Evolutionary conservation across 1,140 invertebrate species (phyloP).

Genomic region (Drosophila triauraria): DNA sequence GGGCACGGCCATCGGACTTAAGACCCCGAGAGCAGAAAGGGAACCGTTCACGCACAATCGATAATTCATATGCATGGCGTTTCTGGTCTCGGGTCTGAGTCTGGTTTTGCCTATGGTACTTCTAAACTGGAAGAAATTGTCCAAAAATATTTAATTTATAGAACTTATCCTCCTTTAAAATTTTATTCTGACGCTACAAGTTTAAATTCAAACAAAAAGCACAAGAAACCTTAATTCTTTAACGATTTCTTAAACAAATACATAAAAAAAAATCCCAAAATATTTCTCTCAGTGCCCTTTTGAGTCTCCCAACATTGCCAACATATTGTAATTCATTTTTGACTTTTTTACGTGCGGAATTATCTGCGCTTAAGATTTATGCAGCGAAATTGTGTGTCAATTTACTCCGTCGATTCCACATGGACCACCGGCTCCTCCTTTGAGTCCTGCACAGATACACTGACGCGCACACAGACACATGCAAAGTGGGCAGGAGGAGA

Average conservation of each 20-base stretch:
- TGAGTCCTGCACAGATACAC: conserved; percentile 1
- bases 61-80: conserved; percentile 75
- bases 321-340: conserved; percentile 66
- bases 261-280: not conserved
- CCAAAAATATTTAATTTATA: not conserved
- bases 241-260: no score
- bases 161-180: no score
- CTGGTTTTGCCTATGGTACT: conserved; percentile 14
- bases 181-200: not conserved
- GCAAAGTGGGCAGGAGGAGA: conserved; percentile 64
- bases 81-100: conserved; percentile 8
- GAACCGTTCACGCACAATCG: conserved; percentile 71
- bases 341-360: conserved; percentile 71
- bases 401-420: conserved; percentile 58
- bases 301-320: conserved; percentile 5
- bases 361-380: conserved; percentile 67
- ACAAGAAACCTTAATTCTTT: no score
- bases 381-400: conserved; percentile 71
- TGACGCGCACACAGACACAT: conserved; percentile 42
- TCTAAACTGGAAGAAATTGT: not conserved
- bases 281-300: conserved; percentile 6
- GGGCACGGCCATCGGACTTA: conserved; percentile 53
- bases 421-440: conserved; percentile 18
- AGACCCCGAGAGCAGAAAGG: conserved; percentile 23
- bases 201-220: not conserved